A percentile compares a stretch with the other conserved stretches of the same genome.
Conservation (phyloP, 2,113 vertebrate genomes). For the Romanogobio albipinnatus region DNA sequence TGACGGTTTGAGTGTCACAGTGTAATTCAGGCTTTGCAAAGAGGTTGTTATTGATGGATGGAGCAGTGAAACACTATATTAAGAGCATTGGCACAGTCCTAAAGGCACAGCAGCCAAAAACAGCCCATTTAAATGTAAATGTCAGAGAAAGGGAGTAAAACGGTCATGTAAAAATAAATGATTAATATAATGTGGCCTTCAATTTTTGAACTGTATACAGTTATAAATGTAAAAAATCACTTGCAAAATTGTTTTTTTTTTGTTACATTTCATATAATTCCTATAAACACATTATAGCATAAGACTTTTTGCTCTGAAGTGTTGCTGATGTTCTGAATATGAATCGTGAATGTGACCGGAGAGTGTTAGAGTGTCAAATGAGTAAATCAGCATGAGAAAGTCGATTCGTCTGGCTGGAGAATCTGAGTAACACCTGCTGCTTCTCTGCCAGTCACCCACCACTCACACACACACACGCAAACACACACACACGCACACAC, state of each 20-base stretch:
- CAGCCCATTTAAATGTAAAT: not conserved
- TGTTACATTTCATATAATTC: no score
- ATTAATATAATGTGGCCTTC: not conserved
- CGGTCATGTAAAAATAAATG: not conserved
- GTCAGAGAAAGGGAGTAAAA: not conserved
- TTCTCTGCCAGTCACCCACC: no score
- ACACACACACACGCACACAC: no score
- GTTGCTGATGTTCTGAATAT: not conserved
- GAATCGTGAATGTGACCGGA: not conserved
- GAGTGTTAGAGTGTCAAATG: not conserved
- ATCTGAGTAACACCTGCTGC: no score
- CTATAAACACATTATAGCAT: no score
- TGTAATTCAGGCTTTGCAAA: not conserved
- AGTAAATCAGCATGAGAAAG: not conserved
- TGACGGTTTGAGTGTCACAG: not conserved
- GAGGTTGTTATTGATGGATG: not conserved
- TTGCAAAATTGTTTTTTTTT: no score
- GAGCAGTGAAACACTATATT: not conserved
- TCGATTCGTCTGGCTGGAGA: no score
- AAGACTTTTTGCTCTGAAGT: not conserved
- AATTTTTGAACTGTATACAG: no score
- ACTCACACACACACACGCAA: no score
- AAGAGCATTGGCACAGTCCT: not conserved
- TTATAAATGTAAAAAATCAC: no score
- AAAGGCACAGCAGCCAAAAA: not conserved